Conservation (phyloP, 2,113 vertebrate genomes). For the Psilopsiagon aurifrons region DNA sequence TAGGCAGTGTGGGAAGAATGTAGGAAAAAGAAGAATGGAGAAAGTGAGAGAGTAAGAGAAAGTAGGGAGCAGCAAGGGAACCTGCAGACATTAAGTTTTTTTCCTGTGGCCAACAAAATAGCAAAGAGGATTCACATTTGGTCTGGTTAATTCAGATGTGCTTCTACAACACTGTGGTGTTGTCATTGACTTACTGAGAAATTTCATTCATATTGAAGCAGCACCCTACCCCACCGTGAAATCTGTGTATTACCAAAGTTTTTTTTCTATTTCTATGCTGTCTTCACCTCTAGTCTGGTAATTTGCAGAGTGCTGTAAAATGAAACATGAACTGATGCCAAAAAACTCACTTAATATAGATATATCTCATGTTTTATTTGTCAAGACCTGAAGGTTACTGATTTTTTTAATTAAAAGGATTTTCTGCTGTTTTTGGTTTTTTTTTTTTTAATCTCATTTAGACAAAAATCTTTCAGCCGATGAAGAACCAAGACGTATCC, state of each 20-base stretch:
- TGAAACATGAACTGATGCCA: background rate
- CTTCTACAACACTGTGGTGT: fast-evolving
- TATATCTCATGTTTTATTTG: background rate
- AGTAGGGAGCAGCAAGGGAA: background rate
- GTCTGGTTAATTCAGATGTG: background rate
- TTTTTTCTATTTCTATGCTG: background rate
- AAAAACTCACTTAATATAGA: background rate
- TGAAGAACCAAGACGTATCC: background rate
- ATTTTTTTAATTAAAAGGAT: background rate
- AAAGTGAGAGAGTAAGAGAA: background rate
- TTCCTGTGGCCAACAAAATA: background rate
- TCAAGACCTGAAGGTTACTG: background rate
- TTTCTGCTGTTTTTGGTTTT: background rate
- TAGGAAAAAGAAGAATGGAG: background rate
- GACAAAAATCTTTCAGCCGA: background rate
- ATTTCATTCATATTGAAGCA: background rate
- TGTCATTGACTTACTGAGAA: background rate
- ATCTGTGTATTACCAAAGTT: background rate
- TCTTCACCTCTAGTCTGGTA: background rate
- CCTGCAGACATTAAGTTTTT: background rate
- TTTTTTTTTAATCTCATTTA: background rate
- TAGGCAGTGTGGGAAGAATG: background rate
- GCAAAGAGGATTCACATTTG: background rate
- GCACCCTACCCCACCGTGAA: background rate
- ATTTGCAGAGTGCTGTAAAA: background rate